Evolutionary conservation across 2,113 vertebrate genomes (phyloP), one percentile per base, ranked within the genome.

Genomic region (Columba livia): DNA sequence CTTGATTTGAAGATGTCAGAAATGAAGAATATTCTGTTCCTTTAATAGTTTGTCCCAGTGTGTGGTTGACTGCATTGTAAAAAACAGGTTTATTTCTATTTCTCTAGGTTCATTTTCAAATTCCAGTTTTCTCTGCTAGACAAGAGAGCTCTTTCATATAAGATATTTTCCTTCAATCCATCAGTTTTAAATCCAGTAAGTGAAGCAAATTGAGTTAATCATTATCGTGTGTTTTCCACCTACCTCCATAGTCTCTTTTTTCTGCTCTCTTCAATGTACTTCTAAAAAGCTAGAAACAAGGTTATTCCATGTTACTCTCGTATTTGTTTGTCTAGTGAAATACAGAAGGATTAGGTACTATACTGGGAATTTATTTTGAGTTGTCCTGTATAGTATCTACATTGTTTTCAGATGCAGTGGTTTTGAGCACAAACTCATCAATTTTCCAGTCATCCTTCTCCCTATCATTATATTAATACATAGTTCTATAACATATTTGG

Each of bases 1-100:
- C 79, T 88, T 91, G 66, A 80, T 88, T 83, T 85, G 85, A 82
- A 85, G 54, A 62, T 91, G 85, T 94, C 93, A 96, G 50, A 89
- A 91, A 83, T 88, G 48, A 87, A 66, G 40, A 85, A 31, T 81
- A 69, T 80, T 95, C 62, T 82, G 36, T 87, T 87, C 17, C 47
- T 77, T 82, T 91, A 89, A 42, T 67, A 73, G 74, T 94, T 96
- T 89, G 51, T 83, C 73, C 36, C 56, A 88, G 58, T 29, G 17
- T 66, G 36, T 83, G 79, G 85, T 79, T 87, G 74, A 94, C 85
- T 91, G 88, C 36, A 34, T 31, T 88, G 71, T 88, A 47, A 85
- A 83, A 64, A 58, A 3, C 9, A 82, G 42, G 11, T 9, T 26
- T 82, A 62, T 89, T 44, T 29, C 2, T 73, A 80, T 94, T 88